phyloP scores from a whole-genome alignment of 2,888 invertebrate species.

The Lasioglossum calceatum region DNA sequence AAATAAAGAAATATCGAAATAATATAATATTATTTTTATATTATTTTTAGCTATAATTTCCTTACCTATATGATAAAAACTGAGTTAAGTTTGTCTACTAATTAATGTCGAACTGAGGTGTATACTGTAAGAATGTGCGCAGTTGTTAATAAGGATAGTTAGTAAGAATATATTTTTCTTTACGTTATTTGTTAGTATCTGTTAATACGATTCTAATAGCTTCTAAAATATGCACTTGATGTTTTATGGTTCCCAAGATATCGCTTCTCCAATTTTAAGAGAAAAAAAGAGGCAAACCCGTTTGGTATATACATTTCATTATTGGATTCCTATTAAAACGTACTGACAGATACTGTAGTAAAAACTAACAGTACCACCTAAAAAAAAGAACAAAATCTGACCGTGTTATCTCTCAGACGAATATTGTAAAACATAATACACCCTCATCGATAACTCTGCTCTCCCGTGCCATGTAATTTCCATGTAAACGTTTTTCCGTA shows the following conservation, averaged over 20 bases:
- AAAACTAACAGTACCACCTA: background rate
- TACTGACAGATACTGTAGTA: background rate
- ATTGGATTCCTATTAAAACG: background rate
- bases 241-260: background rate
- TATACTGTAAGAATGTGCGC: no score
- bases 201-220: background rate
- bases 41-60: no score
- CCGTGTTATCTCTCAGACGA: background rate
- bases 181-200: background rate
- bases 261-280: background rate
- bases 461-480: background rate
- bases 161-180: background rate
- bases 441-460: background rate
- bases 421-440: background rate
- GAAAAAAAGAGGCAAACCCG: background rate
- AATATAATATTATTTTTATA: no score
- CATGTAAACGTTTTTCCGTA: background rate
- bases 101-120: no score
- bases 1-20: no score
- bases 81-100: no score
- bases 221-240: background rate
- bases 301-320: background rate
- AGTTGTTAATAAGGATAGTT: no score
- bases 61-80: no score
- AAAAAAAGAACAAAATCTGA: background rate